phyloP scores from a whole-genome alignment of 2,797 vertebrate genomes.

The Liparis tanakae region DNA sequence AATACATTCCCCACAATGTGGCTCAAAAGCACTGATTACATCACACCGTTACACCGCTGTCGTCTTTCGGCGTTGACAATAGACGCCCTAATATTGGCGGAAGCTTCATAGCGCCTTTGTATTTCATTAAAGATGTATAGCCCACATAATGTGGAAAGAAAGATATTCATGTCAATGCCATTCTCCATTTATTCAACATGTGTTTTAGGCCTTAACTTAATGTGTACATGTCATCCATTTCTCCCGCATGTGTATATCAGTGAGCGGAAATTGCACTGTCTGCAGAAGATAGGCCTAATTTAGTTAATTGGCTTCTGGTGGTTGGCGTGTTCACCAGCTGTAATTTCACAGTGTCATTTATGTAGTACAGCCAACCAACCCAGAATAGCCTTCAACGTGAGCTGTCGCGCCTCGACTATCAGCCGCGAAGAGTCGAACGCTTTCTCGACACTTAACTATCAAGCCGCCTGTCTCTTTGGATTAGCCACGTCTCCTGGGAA shows the following conservation, averaged over 20 bases:
- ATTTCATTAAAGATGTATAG: background rate
- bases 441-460: constrained; percentile 13
- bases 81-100: background rate
- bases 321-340: constrained; percentile 15
- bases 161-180: background rate
- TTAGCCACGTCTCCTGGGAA: constrained; percentile 14
- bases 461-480: constrained; percentile 30
- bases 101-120: background rate
- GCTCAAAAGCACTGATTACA: too few relatives aligned
- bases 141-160: too few relatives aligned
- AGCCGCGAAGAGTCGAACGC: constrained; percentile 14
- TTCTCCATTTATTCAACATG: constrained; percentile 9
- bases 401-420: constrained; percentile 42
- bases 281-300: constrained; percentile 27
- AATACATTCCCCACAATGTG: background rate
- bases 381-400: constrained; percentile 20
- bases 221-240: background rate
- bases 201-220: constrained; percentile 12
- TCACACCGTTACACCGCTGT: background rate
- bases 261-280: background rate
- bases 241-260: background rate
- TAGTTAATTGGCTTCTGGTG: constrained; percentile 30
- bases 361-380: background rate
- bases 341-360: constrained; percentile 30
- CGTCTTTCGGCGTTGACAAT: background rate